phyloP scores from a whole-genome alignment of 2,113 vertebrate species.

The Leucosticte australis region DNA sequence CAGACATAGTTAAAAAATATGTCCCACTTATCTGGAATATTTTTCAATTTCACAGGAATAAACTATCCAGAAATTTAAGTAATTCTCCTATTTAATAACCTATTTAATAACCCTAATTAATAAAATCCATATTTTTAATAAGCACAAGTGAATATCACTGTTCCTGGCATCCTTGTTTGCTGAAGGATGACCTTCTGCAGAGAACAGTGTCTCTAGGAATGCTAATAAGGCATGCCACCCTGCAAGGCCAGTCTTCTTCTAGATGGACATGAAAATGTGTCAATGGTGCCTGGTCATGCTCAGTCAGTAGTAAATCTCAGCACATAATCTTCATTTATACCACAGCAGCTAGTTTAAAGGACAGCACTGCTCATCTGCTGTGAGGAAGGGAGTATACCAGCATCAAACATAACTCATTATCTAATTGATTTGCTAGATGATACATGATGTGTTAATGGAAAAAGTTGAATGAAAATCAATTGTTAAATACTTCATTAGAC shows the following conservation, averaged over 20 bases:
- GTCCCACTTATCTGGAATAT: not conserved
- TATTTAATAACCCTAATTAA: not conserved
- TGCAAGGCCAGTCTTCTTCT: not conserved
- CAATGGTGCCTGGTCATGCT: not conserved
- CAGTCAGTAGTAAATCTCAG: not conserved
- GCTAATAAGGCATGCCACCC: not conserved
- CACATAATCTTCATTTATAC: not conserved
- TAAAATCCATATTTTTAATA: not conserved
- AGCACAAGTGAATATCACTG: not conserved
- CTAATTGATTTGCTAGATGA: not conserved
- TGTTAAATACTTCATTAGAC: not conserved
- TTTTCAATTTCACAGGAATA: not conserved
- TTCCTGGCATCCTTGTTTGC: not conserved
- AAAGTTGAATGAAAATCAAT: not conserved
- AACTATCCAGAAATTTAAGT: not conserved
- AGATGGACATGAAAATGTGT: accelerated
- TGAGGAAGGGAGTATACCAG: not conserved
- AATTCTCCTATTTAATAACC: not conserved
- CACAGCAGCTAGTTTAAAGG: not conserved
- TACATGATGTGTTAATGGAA: not conserved
- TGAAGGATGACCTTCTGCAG: not conserved
- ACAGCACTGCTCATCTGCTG: not conserved
- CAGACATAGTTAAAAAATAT: not conserved
- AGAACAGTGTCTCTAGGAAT: not conserved
- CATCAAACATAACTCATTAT: not conserved